Evolutionary conservation across 2,888 invertebrate genomes (phyloP), one percentile per base, ranked within the genome.

Genomic region (Chrysotoxum bicinctum): DNA sequence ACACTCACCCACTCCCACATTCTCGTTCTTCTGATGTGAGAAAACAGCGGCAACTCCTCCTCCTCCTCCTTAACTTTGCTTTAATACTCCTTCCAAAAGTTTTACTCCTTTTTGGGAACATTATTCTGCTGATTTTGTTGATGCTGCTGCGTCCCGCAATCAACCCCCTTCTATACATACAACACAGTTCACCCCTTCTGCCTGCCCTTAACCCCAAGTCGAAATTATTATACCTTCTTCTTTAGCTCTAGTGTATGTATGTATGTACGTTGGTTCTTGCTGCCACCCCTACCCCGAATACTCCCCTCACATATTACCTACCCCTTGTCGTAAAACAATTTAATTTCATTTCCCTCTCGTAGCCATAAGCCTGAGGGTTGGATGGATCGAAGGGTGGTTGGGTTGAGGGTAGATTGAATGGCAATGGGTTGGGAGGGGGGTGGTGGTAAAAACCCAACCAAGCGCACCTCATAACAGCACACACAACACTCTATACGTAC

Each of bases 331-430:
- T 78, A 82, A 81, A 86, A 69, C 82, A 86, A 77, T 86, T 86
- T 86, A 81, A 86, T 86, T 86, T 86, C 86, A 86, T 86, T 86
- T 86, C 86, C 86, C 82, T 85, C 85, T 76, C 73, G 81, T 76
- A 81, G 81, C 80, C 72, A 60, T 81, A 78, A 73, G 72, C 72
- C 64, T 32, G 54, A 23, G 50, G 68, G 81, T 56, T 30, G 32
- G 19, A 8, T 35, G 54, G 69, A 30, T 54, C 66, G 48, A 66
- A 48, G 56, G 50, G 60, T 73, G 50, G 50, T 21, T 50, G 48
- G 50, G 23, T 14, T 50, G 50, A 50, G 23, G 60, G 52, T 30
- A 37, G 43, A 40, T 37, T 16, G 1, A 50, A 37, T 62, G 37
- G 23, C 4, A 54, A 21, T n/a, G 58, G 12, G n/a, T n/a, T n/a